Base-by-base conservation (phyloP, 2,113 vertebrate species). In the Pimephales promelas region DNA sequence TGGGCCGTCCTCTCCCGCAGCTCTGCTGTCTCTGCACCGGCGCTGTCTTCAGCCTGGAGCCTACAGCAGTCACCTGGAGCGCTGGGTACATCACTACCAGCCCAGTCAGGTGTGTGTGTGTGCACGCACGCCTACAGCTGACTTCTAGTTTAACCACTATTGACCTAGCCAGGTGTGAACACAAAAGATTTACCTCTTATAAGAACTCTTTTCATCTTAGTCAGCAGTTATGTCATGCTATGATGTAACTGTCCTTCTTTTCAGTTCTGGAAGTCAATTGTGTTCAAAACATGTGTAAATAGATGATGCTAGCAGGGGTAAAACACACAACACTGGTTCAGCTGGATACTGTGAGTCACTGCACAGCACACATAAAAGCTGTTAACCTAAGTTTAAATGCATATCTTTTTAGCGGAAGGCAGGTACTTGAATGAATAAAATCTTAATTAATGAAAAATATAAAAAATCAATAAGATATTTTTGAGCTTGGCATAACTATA, bases 1-100 rank as follows among this genome's bases (percentile, higher is more conserved):
- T 0, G 92, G 92, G 0, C 64, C 92, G 5, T 92, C 93, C 59
- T 94, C 95, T 20, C 91, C 94, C 20, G 88, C 83, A 36, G 93
- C 93, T 0, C 93, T 97, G 71, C 94, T 92, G 72, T 91, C 89
- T 84, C 91, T 97, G 86, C 96, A 95, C 36, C 94, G 88, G 84
- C 95, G 95, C 0, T 95, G 96, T 84, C 92, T 97, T 80, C 82
- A 93, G 52, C 96, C 96, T 0, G 96, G 96, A 83, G 94, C 94
- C 86, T 97, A 96, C 18, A 92, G 94, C 9, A 91, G 90, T 0
- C 96, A 97, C 85, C 90, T 97, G 2, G 95, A 97, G 54, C 94
- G 95, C 83, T 97, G 96, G 96, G 90, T 97, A 1, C 91, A 90
- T 0, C 92, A 95, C 89, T 97, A 94, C 57, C 95, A 94, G 13